Evolutionary conservation across 2,113 vertebrate species (phyloP).

Genomic region (Eupsittula cactorum): DNA sequence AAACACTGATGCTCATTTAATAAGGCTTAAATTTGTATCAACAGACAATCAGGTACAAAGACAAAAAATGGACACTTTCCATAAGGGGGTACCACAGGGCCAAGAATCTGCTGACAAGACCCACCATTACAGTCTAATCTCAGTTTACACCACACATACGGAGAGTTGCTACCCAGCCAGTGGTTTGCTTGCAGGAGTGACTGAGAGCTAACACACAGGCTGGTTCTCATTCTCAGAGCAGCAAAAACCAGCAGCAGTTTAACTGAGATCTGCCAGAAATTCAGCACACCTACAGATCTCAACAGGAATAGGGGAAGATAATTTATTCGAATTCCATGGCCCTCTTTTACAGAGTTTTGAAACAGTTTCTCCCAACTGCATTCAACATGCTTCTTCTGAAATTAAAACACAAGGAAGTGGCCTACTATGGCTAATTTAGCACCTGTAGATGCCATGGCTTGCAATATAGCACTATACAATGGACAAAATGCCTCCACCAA

Average conservation of each 20-base stretch:
- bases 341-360: neutral
- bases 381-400: neutral
- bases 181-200: neutral
- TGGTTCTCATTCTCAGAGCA: neutral
- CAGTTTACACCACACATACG: fast-evolving
- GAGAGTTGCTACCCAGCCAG: neutral
- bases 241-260: neutral
- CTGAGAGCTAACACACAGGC: neutral
- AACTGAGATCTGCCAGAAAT: neutral
- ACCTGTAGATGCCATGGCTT: neutral
- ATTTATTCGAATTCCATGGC: neutral
- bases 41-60: neutral
- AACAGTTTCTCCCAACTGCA: neutral
- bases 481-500: neutral
- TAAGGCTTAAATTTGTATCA: neutral
- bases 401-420: neutral
- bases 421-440: neutral
- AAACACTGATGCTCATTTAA: neutral
- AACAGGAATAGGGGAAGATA: neutral
- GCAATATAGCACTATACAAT: neutral
- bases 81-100: neutral
- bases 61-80: neutral
- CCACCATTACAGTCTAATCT: neutral
- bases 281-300: neutral
- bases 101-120: neutral